Base-by-base conservation (phyloP, 2,888 invertebrate species). In the Ennomos quercinarius region DNA sequence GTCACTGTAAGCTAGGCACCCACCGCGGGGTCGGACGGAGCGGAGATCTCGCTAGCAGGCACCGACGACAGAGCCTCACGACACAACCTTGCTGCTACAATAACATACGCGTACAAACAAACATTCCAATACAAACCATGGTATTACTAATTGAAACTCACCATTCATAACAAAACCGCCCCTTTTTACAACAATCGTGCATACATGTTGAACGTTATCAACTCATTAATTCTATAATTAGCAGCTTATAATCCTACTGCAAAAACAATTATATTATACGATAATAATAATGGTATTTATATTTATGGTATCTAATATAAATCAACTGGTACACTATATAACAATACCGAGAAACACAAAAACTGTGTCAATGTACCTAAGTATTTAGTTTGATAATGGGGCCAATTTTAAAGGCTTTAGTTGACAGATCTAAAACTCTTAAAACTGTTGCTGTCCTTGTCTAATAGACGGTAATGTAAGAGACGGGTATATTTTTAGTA, bases 1-100 rank as follows among this genome's bases (percentile, higher is more conserved):
- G 81, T 87, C 76, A 89, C 89, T 89, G 82, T 71, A 70, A 4
- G 17, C 17, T 71, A 17, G 17, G 17, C 17, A 17, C 17, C 17
- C 63, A 64, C 57, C 60, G 66, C 55, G 68, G 65, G 45, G 63
- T 66, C 59, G 43, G 13, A 9, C 34, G 2, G 48, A 12, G 41
- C 49, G 27, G 59, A 54, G 59, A 59, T 59, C 59, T 59, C 59
- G 17, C 53, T 45, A 45, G 10, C 59, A 53, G 59, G 53, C 45
- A 63, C 63, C 64, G 63, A 61, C 73, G 67, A 70, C 72, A 67
- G 61, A 69, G 68, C 70, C 65, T 63, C 67, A 51, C 54, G 41
- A 50, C 54, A 48, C 55, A 65, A 63, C 64, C 64, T 56, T 56
- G 34, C 17, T 12, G 40, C 46, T 50, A 42, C 54, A 59, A 58